Conservation (phyloP, 2,113 vertebrate species). For the Lepus americanus region DNA sequence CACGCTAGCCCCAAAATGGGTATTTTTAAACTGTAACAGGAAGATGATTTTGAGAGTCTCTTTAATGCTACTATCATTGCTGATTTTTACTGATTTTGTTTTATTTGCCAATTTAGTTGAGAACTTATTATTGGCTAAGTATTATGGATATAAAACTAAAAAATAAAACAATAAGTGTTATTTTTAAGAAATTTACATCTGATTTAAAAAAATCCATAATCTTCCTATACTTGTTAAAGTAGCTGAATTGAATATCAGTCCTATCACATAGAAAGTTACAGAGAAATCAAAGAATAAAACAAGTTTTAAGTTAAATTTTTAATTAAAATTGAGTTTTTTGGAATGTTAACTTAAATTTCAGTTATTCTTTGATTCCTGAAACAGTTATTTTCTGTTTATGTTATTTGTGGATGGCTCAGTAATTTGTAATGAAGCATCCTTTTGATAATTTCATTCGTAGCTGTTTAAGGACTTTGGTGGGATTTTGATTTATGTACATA, state of each 20-base stretch:
- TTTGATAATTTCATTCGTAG: conserved; percentile 42
- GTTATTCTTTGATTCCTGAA: conserved; percentile 41
- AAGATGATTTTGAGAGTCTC: conserved; percentile 24
- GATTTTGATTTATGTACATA: conserved; percentile 30
- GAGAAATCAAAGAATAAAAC: neutral
- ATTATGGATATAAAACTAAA: conserved; percentile 24
- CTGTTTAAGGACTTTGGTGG: conserved; percentile 21
- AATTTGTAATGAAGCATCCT: conserved; percentile 21
- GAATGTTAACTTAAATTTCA: conserved; percentile 52
- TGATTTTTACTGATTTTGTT: conserved; percentile 42
- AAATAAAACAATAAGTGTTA: neutral
- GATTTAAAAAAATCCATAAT: neutral
- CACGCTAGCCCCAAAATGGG: neutral
- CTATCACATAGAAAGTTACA: neutral
- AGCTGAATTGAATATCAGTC: neutral
- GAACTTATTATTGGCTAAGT: neutral
- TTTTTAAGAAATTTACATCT: conserved; percentile 40
- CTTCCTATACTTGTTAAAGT: conserved; percentile 8
- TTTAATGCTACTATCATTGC: conserved; percentile 12
- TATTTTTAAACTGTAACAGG: conserved; percentile 10
- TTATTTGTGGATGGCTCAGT: neutral
- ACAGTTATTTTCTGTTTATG: neutral
- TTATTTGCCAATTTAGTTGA: conserved; percentile 51
- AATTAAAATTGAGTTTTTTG: conserved; percentile 46
- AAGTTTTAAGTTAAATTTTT: conserved; percentile 48